Conservation (phyloP, 35 echinoderm and acorn worm species). For the Holothuria glaberrima region DNA sequence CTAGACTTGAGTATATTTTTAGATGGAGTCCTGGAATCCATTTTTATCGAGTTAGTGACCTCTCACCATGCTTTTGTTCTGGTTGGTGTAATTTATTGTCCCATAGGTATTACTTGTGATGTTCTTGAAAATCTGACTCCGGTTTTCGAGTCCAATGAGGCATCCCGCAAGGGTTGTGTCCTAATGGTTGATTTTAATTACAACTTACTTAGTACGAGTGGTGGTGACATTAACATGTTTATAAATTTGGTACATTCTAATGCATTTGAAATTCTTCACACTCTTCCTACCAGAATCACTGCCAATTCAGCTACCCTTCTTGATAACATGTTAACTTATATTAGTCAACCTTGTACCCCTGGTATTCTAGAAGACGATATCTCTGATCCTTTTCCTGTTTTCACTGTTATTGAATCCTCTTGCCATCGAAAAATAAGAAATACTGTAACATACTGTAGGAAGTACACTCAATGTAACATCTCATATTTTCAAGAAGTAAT, state of each 20-base stretch:
- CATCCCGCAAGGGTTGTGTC: background rate
- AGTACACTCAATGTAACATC: background rate
- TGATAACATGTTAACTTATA: background rate
- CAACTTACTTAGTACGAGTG: background rate
- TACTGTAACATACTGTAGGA: conserved; percentile 1
- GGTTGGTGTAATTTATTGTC: background rate
- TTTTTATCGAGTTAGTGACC: background rate
- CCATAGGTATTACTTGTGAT: background rate
- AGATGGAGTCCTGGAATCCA: background rate
- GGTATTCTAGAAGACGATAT: background rate
- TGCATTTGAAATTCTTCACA: background rate
- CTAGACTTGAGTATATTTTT: conserved; percentile 1
- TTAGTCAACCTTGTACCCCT: background rate
- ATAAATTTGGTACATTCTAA: conserved; percentile 6
- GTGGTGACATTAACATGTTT: background rate
- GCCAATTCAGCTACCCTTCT: conserved; percentile 14
- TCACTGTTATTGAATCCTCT: background rate
- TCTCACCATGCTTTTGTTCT: background rate
- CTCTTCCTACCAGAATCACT: conserved; percentile 1
- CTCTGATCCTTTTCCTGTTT: background rate
- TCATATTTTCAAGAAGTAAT: background rate
- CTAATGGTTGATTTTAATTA: background rate
- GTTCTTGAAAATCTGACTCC: background rate
- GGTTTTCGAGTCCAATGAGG: background rate
- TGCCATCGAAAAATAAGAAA: background rate